A percentile compares a stretch with the other conserved stretches of the same genome.
phyloP scores from a whole-genome alignment of 2,797 vertebrate genomes.

The Coccyzus lansbergi region DNA sequence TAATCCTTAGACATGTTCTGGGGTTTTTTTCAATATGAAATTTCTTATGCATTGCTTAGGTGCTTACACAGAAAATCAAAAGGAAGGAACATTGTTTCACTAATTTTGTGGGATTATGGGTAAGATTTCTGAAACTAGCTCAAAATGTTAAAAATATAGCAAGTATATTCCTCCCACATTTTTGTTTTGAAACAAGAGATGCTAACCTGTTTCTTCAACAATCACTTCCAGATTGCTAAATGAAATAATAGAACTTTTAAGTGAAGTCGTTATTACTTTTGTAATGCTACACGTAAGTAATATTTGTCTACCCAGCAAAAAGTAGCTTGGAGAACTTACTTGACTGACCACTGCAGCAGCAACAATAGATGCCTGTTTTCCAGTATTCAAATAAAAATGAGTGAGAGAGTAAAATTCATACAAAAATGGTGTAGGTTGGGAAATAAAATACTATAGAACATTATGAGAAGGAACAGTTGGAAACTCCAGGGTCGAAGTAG shows the following conservation, averaged over 20 bases:
- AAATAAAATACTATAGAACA: background rate
- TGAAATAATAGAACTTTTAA: background rate
- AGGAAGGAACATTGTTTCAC: background rate
- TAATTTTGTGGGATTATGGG: background rate
- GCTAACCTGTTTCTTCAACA: background rate
- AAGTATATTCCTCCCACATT: background rate
- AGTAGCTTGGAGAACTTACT: background rate
- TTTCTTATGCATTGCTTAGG: background rate
- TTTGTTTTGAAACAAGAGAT: background rate
- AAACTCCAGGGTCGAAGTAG: background rate
- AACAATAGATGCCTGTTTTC: background rate
- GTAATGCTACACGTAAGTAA: background rate
- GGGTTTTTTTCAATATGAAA: background rate
- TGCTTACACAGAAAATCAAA: background rate
- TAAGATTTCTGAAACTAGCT: background rate
- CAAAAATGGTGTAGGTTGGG: background rate
- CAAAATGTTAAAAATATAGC: background rate
- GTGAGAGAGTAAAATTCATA: background rate
- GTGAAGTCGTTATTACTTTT: background rate
- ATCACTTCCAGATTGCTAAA: background rate
- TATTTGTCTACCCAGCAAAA: background rate
- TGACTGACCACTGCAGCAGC: background rate
- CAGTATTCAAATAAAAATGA: background rate
- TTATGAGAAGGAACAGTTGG: background rate
- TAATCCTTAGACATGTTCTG: background rate